Percentiles rank a stretch among this genome's conserved stretches.
Evolutionary conservation across 2,888 invertebrate species (phyloP).

Genomic region (Lissocephala sabroskyi): DNA sequence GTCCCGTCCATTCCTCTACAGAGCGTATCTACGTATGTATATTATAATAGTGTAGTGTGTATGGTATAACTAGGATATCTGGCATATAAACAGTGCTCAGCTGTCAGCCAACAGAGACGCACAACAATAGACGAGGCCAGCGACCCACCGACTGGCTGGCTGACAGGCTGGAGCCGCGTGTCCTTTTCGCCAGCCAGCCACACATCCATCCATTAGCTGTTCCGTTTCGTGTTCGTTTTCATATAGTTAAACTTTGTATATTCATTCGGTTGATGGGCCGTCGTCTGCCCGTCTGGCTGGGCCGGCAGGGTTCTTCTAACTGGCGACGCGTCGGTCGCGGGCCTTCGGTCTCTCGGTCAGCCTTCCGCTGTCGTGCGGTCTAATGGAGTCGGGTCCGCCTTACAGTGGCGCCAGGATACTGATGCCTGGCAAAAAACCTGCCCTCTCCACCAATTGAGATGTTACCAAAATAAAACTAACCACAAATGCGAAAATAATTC

Average conservation of each 20-base stretch:
- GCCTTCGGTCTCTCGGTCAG: too few species aligned
- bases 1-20: too few species aligned
- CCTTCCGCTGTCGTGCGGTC: too few species aligned
- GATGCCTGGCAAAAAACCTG: too few species aligned
- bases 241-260: slow-evolving; percentile 30
- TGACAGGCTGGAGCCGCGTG: not conserved
- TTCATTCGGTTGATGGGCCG: slow-evolving; percentile 31
- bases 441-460: too few species aligned
- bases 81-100: slow-evolving; percentile 40
- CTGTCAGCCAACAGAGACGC: slow-evolving; percentile 33
- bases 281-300: not conserved
- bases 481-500: too few species aligned
- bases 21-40: too few species aligned
- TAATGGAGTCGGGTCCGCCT: too few species aligned
- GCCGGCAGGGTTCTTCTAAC: slow-evolving; percentile 13
- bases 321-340: slow-evolving; percentile 4
- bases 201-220: slow-evolving; percentile 38
- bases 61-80: too few species aligned
- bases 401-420: too few species aligned
- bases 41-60: too few species aligned
- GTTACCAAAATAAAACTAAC: too few species aligned
- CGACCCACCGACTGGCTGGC: not conserved
- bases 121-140: slow-evolving; percentile 22
- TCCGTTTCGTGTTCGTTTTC: slow-evolving; percentile 35
- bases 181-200: slow-evolving; percentile 20